phyloP scores from a whole-genome alignment of 2,113 vertebrate species.

The Sebastes fasciatus region DNA sequence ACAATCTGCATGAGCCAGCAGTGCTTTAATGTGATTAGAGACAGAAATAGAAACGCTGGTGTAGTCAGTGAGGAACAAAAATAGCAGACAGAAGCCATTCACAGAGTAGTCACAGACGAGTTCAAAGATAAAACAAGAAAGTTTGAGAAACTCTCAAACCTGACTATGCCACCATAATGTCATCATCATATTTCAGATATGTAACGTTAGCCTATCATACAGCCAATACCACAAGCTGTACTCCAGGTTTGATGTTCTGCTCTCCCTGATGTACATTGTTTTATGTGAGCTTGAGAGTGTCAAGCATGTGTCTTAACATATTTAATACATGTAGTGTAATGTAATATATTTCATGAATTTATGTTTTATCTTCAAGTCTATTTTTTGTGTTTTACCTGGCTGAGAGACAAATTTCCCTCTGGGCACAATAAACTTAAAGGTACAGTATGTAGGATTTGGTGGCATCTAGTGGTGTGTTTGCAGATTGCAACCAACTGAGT shows the following conservation, averaged over 20 bases:
- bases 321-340: neutral
- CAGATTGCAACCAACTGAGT: no score
- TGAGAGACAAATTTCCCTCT: neutral
- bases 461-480: no score
- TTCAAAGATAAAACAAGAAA: neutral
- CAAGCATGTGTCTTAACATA: neutral
- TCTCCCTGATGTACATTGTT: neutral
- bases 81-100: conserved; percentile 2
- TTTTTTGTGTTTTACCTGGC: neutral
- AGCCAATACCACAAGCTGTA: neutral
- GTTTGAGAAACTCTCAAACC: neutral
- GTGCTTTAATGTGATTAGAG: conserved; percentile 48
- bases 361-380: neutral
- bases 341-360: neutral
- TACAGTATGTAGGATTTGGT: no score
- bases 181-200: neutral
- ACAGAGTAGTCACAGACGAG: neutral
- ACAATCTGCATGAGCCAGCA: conserved; percentile 6
- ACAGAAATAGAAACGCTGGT: conserved; percentile 33
- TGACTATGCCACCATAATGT: neutral
- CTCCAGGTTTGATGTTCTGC: neutral
- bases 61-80: neutral
- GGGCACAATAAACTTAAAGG: neutral
- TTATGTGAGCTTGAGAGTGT: neutral
- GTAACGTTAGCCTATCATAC: no score